Percentiles rank a stretch among this genome's conserved stretches.
Conservation (phyloP, 2,113 vertebrate genomes). For the Anser brachyrhynchus region DNA sequence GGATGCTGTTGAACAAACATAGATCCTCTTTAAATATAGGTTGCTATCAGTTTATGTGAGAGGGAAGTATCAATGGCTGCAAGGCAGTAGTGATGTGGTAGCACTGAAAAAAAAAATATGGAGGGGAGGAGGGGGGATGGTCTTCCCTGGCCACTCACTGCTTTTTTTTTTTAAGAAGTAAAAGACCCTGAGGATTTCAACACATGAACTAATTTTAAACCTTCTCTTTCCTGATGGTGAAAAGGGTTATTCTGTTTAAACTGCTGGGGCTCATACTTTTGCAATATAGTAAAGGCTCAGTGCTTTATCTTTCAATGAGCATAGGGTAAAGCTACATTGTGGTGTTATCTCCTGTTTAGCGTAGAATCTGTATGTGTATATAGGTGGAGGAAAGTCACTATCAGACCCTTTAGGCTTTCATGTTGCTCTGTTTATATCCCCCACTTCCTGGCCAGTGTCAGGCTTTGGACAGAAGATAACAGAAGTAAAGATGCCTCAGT, state of each 20-base stretch:
- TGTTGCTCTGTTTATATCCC: not conserved
- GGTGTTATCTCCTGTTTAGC: not conserved
- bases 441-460: not conserved
- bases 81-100: not conserved
- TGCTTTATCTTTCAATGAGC: accelerated
- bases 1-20: not conserved
- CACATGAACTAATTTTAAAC: not conserved
- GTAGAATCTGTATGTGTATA: not conserved
- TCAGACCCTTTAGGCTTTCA: not conserved
- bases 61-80: not conserved
- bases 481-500: not conserved
- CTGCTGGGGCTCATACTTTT: not conserved
- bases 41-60: not conserved
- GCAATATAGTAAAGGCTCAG: not conserved
- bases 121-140: not conserved
- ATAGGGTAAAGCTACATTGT: not conserved
- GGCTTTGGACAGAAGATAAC: not conserved
- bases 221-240: not conserved
- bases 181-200: not conserved
- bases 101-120: not conserved
- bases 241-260: not conserved
- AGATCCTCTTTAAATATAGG: not conserved
- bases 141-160: not conserved
- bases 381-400: too few species aligned
- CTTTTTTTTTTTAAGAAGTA: not conserved